Percentiles rank a stretch among this genome's conserved stretches.
These are phyloP conservation scores for Hylomyscus alleni DNA, from an alignment of 2,797 vertebrate species.

Conservation along the genomic window DNA sequence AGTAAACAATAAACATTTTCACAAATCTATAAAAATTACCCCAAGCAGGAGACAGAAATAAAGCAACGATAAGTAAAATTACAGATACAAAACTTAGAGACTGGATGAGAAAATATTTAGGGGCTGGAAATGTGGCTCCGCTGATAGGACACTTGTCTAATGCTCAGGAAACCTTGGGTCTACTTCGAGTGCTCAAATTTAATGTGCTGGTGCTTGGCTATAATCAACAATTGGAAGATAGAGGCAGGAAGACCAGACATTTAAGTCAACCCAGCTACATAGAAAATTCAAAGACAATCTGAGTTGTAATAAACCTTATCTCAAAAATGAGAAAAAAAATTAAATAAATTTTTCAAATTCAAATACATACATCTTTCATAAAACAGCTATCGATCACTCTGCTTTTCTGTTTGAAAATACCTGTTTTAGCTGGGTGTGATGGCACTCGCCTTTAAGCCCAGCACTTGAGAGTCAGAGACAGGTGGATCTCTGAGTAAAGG, in stretches of 20 bases:
- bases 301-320: neutral
- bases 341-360: neutral
- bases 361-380: neutral
- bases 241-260: neutral
- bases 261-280: neutral
- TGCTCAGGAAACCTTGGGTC: neutral
- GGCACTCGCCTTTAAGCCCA: too few relatives aligned
- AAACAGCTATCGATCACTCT: conserved; percentile 1
- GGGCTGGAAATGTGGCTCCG: neutral
- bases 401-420: conserved; percentile 25
- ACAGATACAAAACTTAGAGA: conserved; percentile 22
- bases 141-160: neutral
- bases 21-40: conserved; percentile 41
- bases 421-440: neutral
- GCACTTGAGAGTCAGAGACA: too few relatives aligned
- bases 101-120: conserved; percentile 47
- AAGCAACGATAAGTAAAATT: neutral
- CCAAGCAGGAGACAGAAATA: neutral
- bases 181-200: neutral
- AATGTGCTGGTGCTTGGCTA: neutral
- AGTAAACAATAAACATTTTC: neutral
- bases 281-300: neutral
- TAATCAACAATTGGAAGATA: neutral
- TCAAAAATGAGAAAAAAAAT: neutral
- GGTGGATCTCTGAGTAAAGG: too few relatives aligned